phyloP scores from a whole-genome alignment of 35 echinoderm and acorn worm genomes.

The Eucidaris tribuloides region DNA sequence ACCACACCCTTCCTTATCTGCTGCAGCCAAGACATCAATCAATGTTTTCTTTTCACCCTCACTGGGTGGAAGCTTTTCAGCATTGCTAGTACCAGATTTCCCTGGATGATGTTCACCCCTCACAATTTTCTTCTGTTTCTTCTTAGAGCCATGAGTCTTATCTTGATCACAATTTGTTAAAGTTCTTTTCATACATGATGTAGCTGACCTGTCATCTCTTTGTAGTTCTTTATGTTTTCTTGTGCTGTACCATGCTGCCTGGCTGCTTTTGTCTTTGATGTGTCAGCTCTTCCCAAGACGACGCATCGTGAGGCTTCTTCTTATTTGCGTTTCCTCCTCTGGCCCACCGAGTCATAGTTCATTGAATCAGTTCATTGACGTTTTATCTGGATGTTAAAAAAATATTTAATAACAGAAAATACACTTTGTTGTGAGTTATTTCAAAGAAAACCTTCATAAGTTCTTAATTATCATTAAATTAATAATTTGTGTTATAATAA shows the following conservation, averaged over 20 bases:
- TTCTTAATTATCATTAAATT: too few species aligned
- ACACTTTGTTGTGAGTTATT: not conserved
- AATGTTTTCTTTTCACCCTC: too few species aligned
- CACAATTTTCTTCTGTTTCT: not conserved
- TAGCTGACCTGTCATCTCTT: not conserved
- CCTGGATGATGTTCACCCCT: too few species aligned
- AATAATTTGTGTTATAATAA: too few species aligned
- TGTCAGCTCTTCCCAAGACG: slow-evolving; percentile 70
- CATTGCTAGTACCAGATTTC: too few species aligned
- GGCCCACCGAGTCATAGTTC: slow-evolving; percentile 73
- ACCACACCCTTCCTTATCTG: too few species aligned
- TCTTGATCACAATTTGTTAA: not conserved
- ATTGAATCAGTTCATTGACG: too few species aligned
- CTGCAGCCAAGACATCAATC: too few species aligned
- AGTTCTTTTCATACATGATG: not conserved
- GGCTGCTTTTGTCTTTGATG: not conserved
- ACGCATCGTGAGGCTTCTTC: slow-evolving; percentile 73
- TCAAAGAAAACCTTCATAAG: not conserved
- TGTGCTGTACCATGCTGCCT: not conserved
- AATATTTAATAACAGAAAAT: not conserved
- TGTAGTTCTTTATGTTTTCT: not conserved
- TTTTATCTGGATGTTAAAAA: too few species aligned
- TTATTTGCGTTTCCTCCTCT: slow-evolving; percentile 56
- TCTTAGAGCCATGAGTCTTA: not conserved
- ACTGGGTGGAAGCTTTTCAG: too few species aligned